phyloP scores from a whole-genome alignment of 2,888 invertebrate genomes.

The Diplazon laetatorius region DNA sequence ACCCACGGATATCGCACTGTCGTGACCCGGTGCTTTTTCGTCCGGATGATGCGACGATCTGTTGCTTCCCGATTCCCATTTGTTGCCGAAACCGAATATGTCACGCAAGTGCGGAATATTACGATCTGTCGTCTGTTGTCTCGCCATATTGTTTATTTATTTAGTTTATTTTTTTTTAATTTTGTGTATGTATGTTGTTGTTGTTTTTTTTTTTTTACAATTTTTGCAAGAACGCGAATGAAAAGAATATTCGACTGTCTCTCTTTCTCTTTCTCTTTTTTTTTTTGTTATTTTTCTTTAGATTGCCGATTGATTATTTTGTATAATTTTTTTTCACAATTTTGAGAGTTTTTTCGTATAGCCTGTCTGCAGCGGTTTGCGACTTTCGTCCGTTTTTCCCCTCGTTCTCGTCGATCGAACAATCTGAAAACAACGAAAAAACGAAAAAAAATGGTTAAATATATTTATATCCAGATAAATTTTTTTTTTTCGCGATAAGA shows the following conservation, averaged over 20 bases:
- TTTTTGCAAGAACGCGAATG: too few species aligned
- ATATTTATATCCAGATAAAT: too few species aligned
- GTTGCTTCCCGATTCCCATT: slow-evolving; percentile 78
- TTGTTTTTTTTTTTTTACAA: not conserved
- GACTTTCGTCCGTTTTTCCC: too few species aligned
- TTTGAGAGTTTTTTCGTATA: too few species aligned
- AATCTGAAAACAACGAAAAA: too few species aligned
- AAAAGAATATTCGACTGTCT: not conserved
- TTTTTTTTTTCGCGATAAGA: too few species aligned
- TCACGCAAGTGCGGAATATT: slow-evolving; percentile 91
- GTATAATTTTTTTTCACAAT: not conserved
- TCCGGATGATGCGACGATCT: slow-evolving; percentile 75
- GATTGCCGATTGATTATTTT: not conserved
- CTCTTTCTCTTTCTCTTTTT: not conserved
- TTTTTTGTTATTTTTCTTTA: too few species aligned
- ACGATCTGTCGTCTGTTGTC: slow-evolving; percentile 86
- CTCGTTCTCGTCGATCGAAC: too few species aligned
- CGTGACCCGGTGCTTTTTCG: slow-evolving; percentile 80
- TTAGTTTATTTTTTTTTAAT: not conserved
- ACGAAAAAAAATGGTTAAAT: too few species aligned
- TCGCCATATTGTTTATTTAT: slow-evolving; percentile 70
- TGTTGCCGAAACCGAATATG: slow-evolving; percentile 87
- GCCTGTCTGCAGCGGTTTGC: too few species aligned
- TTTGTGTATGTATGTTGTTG: too few species aligned
- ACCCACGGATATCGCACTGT: slow-evolving; percentile 81